Evolutionary conservation across 2,888 invertebrate species (phyloP), one percentile per base, ranked within the genome.

Genomic region (Melanophora roralis): DNA sequence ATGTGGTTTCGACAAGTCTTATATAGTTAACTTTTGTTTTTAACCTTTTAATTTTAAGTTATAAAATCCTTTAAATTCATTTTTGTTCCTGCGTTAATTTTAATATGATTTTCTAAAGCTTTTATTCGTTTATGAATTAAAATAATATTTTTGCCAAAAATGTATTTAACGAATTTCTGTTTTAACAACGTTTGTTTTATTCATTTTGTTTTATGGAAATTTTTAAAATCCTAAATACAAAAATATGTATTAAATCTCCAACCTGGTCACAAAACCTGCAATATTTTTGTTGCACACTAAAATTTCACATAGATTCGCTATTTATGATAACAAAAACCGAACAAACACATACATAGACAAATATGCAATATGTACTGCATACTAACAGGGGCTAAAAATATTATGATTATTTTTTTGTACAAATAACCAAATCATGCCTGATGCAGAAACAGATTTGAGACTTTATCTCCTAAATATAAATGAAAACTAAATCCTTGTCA

Each of bases 251-350:
- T 27, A 36, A 27, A 34, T 34, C 21, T 7, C 36, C 53, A 68
- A 64, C 47, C 64, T 64, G 62, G 57, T 64, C 76, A 75, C 60
- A 62, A 53, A 53, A 76, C 23, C 45, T 76, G 68, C 62, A 62
- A 76, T 64, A 62, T 62, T 68, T 72, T 72, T 36, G 12, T 5
- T 69, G 27, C 45, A 53, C 43, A 68, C 11, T 57, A 60, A 75
- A 65, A 55, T 59, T 71, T 59, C 16, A 51, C 68, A 78, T 74
- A 79, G 82, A 81, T 82, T 79, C 79, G 78, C 72, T 81, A 72
- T 74, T 79, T 77, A 72, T 72, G 81, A 82, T 81, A 81, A 79
- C 65, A 65, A 32, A 53, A 21, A 53, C 64, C 40, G 59, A 6
- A 65, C 11, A 64, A 1, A 23, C n/a, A 47, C 1, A 45, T 34